Evolutionary conservation across 2,888 invertebrate species (phyloP).

Genomic region (Leucoma salicis): DNA sequence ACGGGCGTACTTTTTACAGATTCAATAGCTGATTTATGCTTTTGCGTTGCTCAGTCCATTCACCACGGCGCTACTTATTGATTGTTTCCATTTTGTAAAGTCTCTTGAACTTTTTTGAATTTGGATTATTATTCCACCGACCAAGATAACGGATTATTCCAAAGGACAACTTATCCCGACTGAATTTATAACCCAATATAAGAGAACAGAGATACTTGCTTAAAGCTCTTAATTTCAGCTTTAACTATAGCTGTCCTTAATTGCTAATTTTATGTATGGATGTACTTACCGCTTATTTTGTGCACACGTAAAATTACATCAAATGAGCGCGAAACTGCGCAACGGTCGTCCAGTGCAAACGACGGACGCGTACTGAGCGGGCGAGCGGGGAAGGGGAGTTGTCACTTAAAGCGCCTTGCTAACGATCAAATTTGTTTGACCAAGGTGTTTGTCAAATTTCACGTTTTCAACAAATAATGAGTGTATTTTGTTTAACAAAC

Average conservation of each 20-base stretch:
- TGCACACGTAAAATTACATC: slow-evolving; percentile 23
- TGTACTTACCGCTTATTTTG: slow-evolving; percentile 17
- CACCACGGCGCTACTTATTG: neutral
- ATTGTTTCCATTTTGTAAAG: neutral
- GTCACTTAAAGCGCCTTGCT: slow-evolving; percentile 14
- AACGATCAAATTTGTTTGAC: too few species aligned
- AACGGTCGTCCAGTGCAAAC: slow-evolving; percentile 14
- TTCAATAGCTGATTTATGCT: neutral
- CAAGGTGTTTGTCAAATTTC: too few species aligned
- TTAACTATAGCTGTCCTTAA: too few species aligned
- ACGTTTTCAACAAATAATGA: too few species aligned
- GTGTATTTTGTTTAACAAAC: too few species aligned
- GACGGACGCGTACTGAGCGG: slow-evolving; percentile 7
- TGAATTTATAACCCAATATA: too few species aligned
- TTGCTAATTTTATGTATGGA: slow-evolving; percentile 5
- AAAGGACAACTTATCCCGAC: too few species aligned
- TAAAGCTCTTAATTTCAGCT: too few species aligned
- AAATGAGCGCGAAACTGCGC: slow-evolving; percentile 17
- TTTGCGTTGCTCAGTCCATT: neutral
- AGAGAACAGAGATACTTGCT: too few species aligned
- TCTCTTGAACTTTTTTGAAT: too few species aligned
- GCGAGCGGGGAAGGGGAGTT: slow-evolving; percentile 10
- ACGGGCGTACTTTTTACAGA: neutral
- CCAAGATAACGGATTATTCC: too few species aligned
- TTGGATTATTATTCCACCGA: too few species aligned